These are phyloP conservation scores for Cosmia trapezina DNA, from an alignment of 2,888 invertebrate genomes.

Conservation along the genomic window DNA sequence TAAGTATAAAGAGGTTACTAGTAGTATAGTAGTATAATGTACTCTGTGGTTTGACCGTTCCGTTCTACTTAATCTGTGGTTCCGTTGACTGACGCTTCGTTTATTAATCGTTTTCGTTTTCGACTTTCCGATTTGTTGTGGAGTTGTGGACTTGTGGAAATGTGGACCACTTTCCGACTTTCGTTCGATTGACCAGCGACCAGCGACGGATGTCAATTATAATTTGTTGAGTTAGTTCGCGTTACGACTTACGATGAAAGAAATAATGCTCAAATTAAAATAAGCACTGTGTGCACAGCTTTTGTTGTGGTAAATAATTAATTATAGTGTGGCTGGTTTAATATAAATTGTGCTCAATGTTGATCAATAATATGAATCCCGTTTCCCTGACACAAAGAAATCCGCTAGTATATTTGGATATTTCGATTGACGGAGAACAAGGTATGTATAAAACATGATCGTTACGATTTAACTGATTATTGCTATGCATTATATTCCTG, in stretches of 20 bases:
- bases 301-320: background rate
- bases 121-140: no score
- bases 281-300: constrained; percentile 3
- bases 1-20: no score
- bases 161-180: no score
- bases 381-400: constrained; percentile 83
- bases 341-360: constrained; percentile 57
- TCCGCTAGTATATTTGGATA: constrained; percentile 93
- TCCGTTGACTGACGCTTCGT: no score
- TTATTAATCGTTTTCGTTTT: no score
- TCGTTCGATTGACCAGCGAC: background rate
- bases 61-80: no score
- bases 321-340: constrained; percentile 13
- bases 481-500: constrained; percentile 4
- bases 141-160: no score
- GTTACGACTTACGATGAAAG: constrained; percentile 6
- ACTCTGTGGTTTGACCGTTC: no score
- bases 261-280: constrained; percentile 31
- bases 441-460: constrained; percentile 88
- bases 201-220: constrained; percentile 7
- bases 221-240: constrained; percentile 30
- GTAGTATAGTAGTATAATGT: no score
- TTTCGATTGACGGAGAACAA: constrained; percentile 92
- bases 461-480: background rate
- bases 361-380: constrained; percentile 73